phyloP scores from a whole-genome alignment of 2,113 vertebrate genomes.

The Scomber scombrus region DNA sequence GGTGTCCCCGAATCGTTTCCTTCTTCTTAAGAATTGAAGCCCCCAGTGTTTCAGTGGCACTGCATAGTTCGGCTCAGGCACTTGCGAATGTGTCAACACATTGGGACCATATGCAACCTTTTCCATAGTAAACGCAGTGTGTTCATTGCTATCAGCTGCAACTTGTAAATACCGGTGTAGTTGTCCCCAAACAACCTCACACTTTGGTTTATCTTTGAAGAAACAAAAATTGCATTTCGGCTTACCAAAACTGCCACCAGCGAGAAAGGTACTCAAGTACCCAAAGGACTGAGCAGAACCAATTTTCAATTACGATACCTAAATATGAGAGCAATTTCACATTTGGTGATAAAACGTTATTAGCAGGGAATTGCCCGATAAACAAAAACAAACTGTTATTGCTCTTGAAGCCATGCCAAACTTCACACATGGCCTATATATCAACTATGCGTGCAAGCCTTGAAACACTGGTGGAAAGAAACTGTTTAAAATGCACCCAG shows the following conservation, averaged over 20 bases:
- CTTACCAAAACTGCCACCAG: slow-evolving; percentile 37
- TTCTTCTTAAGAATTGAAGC: background rate
- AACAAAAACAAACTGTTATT: slow-evolving; percentile 62
- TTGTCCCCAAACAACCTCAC: slow-evolving; percentile 60
- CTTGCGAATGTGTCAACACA: slow-evolving; percentile 38
- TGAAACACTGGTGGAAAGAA: slow-evolving; percentile 50
- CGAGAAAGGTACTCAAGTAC: slow-evolving; percentile 14
- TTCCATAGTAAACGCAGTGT: slow-evolving; percentile 5
- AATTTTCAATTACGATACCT: slow-evolving; percentile 26
- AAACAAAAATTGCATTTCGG: slow-evolving; percentile 15
- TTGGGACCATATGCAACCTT: slow-evolving; percentile 57
- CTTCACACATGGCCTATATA: slow-evolving; percentile 58
- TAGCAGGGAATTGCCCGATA: slow-evolving; percentile 35
- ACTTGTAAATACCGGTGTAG: slow-evolving; percentile 41
- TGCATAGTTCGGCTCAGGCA: background rate
- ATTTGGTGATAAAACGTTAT: slow-evolving; percentile 44
- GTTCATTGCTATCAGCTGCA: slow-evolving; percentile 34
- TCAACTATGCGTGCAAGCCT: slow-evolving; percentile 49
- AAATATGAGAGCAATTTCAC: slow-evolving; percentile 45
- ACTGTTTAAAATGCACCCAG: slow-evolving; percentile 21
- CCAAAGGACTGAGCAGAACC: slow-evolving; percentile 28
- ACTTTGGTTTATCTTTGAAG: slow-evolving; percentile 40
- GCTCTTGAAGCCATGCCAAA: slow-evolving; percentile 30
- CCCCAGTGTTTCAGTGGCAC: slow-evolving; percentile 25
- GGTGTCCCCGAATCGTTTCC: background rate